A percentile compares a stretch with the other conserved stretches of the same genome.
phyloP scores from a whole-genome alignment of 2,888 invertebrate species.

The Poecilobothrus nobilitatus region DNA sequence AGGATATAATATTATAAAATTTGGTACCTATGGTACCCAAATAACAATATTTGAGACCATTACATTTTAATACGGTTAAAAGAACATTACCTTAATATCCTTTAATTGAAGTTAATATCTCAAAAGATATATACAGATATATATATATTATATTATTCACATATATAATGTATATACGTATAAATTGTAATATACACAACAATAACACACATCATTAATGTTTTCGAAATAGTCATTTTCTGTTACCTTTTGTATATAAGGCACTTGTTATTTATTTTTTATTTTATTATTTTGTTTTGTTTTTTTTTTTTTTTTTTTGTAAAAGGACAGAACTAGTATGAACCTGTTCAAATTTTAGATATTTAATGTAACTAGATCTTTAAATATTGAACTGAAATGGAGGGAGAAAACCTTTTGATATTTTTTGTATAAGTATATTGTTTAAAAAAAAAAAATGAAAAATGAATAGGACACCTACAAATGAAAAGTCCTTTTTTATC shows the following conservation, averaged over 20 bases:
- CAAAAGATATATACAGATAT: background rate
- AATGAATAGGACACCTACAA: background rate
- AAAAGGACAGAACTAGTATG: no score
- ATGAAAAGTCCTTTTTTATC: background rate
- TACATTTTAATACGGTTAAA: slow-evolving; percentile 1
- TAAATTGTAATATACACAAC: background rate
- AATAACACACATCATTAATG: background rate
- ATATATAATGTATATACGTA: background rate
- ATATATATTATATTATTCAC: background rate
- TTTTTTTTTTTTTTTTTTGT: no score
- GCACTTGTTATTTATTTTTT: no score
- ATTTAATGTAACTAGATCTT: background rate
- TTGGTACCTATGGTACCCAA: background rate
- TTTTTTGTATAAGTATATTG: background rate
- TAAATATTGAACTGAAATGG: background rate
- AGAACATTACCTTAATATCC: slow-evolving; percentile 6
- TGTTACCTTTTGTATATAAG: background rate
- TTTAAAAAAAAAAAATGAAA: no score
- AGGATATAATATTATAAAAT: no score
- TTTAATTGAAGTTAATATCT: background rate
- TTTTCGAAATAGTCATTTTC: background rate
- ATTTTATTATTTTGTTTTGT: no score
- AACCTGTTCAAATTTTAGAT: background rate
- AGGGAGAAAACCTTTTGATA: background rate
- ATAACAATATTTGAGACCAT: background rate